Evolutionary conservation across 1,140 invertebrate genomes (phyloP).

Genomic region (Lepidostoma basale): DNA sequence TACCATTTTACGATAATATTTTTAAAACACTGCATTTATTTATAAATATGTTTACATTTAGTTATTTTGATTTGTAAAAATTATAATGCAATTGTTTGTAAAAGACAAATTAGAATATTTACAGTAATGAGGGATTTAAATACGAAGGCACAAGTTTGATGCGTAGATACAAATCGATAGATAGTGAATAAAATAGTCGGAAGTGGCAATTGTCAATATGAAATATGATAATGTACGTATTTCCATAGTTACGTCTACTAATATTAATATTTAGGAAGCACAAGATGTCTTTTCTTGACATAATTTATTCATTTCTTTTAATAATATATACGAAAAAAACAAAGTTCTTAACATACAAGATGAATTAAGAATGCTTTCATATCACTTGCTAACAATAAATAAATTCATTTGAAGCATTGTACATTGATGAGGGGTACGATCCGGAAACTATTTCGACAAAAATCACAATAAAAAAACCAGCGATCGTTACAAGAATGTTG

Average conservation of each 20-base stretch:
- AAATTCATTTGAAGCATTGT: neutral
- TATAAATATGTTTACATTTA: too few species aligned
- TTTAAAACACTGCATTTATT: too few species aligned
- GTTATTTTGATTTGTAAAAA: neutral
- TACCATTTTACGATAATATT: too few species aligned
- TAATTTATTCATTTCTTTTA: slow-evolving; percentile 7
- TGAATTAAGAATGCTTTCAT: neutral
- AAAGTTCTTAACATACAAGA: neutral
- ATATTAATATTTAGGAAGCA: slow-evolving; percentile 41
- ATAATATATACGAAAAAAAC: neutral
- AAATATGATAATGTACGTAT: slow-evolving; percentile 10
- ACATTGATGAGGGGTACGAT: neutral
- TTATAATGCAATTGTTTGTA: neutral
- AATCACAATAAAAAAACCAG: neutral
- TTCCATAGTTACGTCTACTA: slow-evolving; percentile 4
- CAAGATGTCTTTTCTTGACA: slow-evolving; percentile 33
- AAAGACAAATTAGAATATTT: neutral
- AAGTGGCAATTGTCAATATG: neutral
- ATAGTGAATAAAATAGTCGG: neutral
- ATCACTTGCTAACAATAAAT: neutral
- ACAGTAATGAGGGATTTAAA: neutral
- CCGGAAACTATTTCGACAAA: neutral
- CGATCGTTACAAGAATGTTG: neutral
- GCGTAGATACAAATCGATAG: neutral
- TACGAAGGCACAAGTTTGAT: neutral